These are phyloP conservation scores for Poeciliopsis occidentalis DNA, from an alignment of 2,113 vertebrate genomes.

Conservation along the genomic window DNA sequence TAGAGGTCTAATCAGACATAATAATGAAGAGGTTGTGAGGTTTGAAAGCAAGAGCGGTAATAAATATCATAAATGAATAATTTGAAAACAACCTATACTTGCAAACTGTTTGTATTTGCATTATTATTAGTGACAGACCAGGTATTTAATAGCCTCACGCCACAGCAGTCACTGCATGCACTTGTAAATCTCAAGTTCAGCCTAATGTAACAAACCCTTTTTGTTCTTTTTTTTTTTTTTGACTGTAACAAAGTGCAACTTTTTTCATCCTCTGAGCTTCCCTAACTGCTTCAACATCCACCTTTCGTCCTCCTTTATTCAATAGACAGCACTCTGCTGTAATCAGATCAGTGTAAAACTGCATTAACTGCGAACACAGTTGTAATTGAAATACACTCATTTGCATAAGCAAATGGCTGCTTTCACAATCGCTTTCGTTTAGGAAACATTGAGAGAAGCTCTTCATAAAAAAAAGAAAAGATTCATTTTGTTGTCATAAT, in stretches of 20 bases:
- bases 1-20: slow-evolving; percentile 31
- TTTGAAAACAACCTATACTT: not conserved
- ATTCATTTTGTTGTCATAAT: slow-evolving; percentile 22
- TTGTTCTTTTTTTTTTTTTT: not conserved
- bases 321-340: slow-evolving; percentile 46
- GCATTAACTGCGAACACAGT: slow-evolving; percentile 45
- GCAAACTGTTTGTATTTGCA: not conserved
- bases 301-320: slow-evolving; percentile 42
- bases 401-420: slow-evolving; percentile 50
- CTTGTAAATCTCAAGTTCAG: too few relatives aligned
- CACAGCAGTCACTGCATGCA: not conserved
- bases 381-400: slow-evolving; percentile 57
- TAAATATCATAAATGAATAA: slow-evolving; percentile 7
- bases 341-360: slow-evolving; percentile 57
- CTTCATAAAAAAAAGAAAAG: slow-evolving; percentile 9
- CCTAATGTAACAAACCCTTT: not conserved
- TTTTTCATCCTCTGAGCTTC: slow-evolving; percentile 1
- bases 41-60: not conserved
- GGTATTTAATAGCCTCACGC: not conserved
- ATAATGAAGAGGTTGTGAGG: slow-evolving; percentile 27
- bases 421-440: slow-evolving; percentile 51
- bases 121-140: not conserved
- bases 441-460: slow-evolving; percentile 34
- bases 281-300: slow-evolving; percentile 16
- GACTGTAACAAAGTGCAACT: not conserved